phyloP scores from a whole-genome alignment of 2,113 vertebrate species.

The Dipodomys merriami region DNA sequence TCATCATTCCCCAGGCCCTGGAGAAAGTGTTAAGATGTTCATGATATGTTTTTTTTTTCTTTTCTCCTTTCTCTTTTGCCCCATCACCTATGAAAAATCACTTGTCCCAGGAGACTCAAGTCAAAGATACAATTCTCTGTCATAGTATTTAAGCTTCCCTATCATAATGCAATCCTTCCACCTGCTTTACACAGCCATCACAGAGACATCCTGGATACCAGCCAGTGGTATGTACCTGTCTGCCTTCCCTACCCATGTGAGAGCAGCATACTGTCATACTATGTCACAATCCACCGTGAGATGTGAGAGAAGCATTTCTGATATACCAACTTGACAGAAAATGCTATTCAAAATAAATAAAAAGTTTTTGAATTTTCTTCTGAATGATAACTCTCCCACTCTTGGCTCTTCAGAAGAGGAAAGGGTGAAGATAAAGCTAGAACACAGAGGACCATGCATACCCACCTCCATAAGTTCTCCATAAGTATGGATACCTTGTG shows the following conservation, averaged over 20 bases:
- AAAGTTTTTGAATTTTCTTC: not conserved
- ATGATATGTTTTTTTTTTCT: not conserved
- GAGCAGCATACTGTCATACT: not conserved
- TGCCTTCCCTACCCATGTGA: not conserved
- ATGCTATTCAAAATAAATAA: not conserved
- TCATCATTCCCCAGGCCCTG: not conserved
- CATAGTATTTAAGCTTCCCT: not conserved
- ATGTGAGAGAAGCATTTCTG: not conserved
- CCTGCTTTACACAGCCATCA: not conserved
- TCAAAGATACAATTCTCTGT: not conserved
- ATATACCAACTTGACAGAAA: not conserved
- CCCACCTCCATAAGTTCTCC: not conserved
- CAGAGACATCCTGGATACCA: not conserved
- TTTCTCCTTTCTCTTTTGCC: not conserved
- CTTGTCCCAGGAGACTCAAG: not conserved
- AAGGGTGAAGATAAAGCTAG: not conserved
- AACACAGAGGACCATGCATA: not conserved
- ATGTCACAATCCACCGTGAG: not conserved
- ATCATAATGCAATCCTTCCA: not conserved
- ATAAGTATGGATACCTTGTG: not conserved
- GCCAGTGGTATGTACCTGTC: not conserved
- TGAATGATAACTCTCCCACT: not conserved
- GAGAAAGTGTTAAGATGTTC: not conserved
- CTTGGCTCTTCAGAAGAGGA: constrained; percentile 1
- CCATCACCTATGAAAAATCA: not conserved